Evolutionary conservation across 2,113 vertebrate species (phyloP).

Genomic region (Martes martes): DNA sequence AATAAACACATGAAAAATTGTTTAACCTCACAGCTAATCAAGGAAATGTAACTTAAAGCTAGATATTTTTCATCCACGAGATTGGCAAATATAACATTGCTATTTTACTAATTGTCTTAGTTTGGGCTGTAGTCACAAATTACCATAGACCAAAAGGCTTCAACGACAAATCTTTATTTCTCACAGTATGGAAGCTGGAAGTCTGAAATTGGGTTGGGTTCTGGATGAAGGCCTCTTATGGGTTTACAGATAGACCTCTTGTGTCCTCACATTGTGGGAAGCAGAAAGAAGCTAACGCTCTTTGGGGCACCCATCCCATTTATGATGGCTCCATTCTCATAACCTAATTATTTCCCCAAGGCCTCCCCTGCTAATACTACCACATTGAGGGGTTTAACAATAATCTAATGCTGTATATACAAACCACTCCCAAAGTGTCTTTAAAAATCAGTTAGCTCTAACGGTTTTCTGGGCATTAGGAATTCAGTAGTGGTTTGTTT

Average conservation of each 20-base stretch:
- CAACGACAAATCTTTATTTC: not conserved
- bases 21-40: not conserved
- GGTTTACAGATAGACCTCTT: not conserved
- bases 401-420: not conserved
- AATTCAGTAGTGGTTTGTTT: not conserved
- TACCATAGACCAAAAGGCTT: not conserved
- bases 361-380: not conserved
- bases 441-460: not conserved
- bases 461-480: not conserved
- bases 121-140: not conserved
- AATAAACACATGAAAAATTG: not conserved
- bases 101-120: not conserved
- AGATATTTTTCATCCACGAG: not conserved
- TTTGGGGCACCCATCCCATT: not conserved
- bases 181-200: not conserved
- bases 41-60: not conserved
- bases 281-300: not conserved
- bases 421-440: not conserved
- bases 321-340: not conserved
- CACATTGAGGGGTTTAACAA: not conserved
- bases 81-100: not conserved
- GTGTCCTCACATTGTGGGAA: not conserved
- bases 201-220: not conserved
- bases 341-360: not conserved
- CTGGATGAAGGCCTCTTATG: not conserved